Conservation (phyloP, 2,797 vertebrate genomes). For the Parambassis ranga region DNA sequence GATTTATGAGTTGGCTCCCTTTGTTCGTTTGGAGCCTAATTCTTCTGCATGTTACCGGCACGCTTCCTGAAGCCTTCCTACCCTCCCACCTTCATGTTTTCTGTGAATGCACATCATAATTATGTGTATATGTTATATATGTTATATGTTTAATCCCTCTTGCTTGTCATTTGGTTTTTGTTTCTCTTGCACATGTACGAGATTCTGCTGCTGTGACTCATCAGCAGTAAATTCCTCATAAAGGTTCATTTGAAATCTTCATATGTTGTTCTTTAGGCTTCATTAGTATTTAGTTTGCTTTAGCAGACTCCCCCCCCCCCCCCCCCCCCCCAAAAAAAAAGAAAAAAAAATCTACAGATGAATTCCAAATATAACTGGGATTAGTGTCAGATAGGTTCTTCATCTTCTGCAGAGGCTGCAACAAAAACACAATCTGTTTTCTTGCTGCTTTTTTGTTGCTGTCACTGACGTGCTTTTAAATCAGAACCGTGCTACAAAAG, state of each 20-base stretch:
- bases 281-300: conserved; percentile 1
- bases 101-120: no score
- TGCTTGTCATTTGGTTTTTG: background rate
- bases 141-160: background rate
- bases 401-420: background rate
- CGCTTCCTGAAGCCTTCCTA: background rate
- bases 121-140: no score
- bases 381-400: conserved; percentile 20
- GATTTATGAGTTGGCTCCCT: background rate
- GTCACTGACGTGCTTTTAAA: conserved; percentile 26
- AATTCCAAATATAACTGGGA: conserved; percentile 31
- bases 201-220: background rate
- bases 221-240: background rate
- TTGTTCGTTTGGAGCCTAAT: conserved; percentile 1
- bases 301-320: no score
- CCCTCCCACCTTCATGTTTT: background rate
- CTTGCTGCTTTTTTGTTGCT: background rate
- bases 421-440: background rate
- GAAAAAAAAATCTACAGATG: conserved; percentile 3
- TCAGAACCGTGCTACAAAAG: conserved; percentile 18
- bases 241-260: background rate
- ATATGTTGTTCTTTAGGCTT: background rate
- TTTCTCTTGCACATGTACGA: no score
- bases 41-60: background rate
- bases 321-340: background rate